Evolutionary conservation across 1,140 invertebrate species (phyloP).

Genomic region (Tribolium madens): DNA sequence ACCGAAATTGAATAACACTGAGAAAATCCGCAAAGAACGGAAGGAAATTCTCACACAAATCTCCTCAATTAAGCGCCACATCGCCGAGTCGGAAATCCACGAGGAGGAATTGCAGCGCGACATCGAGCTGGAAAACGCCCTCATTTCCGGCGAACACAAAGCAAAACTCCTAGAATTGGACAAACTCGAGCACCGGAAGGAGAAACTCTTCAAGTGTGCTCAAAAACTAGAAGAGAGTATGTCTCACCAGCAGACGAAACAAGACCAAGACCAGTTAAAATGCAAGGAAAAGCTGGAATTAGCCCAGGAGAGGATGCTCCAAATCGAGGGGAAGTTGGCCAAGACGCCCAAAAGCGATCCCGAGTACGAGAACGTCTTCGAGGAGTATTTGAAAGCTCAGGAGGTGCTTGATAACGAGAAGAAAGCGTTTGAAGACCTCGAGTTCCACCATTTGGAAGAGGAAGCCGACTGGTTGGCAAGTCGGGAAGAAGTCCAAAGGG

Average conservation of each 20-base stretch:
- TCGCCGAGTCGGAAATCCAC: constrained; percentile 83
- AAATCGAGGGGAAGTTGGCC: constrained; percentile 68
- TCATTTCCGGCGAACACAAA: constrained; percentile 84
- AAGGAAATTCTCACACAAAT: constrained; percentile 70
- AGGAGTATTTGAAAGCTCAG: constrained; percentile 74
- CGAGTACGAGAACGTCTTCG: constrained; percentile 69
- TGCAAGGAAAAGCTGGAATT: constrained; percentile 72
- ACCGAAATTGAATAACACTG: constrained; percentile 51
- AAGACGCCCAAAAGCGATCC: constrained; percentile 63
- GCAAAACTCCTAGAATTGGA: constrained; percentile 82
- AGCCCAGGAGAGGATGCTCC: constrained; percentile 68
- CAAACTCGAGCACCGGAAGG: constrained; percentile 76
- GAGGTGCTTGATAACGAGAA: constrained; percentile 79
- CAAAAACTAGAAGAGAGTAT: constrained; percentile 70
- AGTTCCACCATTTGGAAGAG: constrained; percentile 94
- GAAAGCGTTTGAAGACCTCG: constrained; percentile 91
- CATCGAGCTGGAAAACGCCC: constrained; percentile 85
- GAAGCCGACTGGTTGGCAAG: constrained; percentile 86
- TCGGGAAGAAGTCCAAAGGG: constrained; percentile 84
- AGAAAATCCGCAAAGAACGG: constrained; percentile 71
- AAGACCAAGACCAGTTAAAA: constrained; percentile 70
- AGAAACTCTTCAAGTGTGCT: constrained; percentile 73
- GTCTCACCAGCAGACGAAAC: constrained; percentile 67
- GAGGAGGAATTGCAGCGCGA: constrained; percentile 87
- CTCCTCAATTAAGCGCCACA: constrained; percentile 78